phyloP scores from a whole-genome alignment of 2,888 invertebrate genomes.

The Rhagonycha fulva region DNA sequence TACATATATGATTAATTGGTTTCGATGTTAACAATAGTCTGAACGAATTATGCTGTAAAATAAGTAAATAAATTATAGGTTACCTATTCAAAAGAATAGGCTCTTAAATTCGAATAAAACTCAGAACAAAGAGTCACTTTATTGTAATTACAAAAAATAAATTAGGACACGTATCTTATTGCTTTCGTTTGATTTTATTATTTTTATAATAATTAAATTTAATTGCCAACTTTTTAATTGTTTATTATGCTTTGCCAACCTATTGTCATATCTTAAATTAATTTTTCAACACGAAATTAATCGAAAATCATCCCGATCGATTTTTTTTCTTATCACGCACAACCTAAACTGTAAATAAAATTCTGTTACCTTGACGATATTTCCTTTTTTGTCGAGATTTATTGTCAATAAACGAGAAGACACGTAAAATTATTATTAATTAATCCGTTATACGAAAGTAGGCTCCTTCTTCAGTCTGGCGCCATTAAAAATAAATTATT shows the following conservation, averaged over 20 bases:
- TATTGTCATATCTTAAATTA: not conserved
- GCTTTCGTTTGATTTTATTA: not conserved
- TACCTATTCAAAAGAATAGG: conserved; percentile 18
- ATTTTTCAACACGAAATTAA: not conserved
- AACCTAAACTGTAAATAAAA: not conserved
- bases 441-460: not conserved
- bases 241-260: not conserved
- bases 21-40: conserved; percentile 24
- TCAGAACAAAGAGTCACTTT: conserved; percentile 17
- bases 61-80: conserved; percentile 24
- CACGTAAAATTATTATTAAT: not conserved
- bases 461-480: not conserved
- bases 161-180: conserved; percentile 4
- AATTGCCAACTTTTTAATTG: not conserved
- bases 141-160: conserved; percentile 20
- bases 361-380: not conserved
- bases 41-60: conserved; percentile 26
- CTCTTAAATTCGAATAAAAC: conserved; percentile 21
- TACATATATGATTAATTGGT: conserved; percentile 17
- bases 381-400: not conserved
- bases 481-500: not conserved
- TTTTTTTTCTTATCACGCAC: not conserved
- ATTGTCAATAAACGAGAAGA: not conserved
- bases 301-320: not conserved
- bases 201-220: not conserved